Conservation (phyloP, 2,113 vertebrate genomes). For the Zosterops lateralis region DNA sequence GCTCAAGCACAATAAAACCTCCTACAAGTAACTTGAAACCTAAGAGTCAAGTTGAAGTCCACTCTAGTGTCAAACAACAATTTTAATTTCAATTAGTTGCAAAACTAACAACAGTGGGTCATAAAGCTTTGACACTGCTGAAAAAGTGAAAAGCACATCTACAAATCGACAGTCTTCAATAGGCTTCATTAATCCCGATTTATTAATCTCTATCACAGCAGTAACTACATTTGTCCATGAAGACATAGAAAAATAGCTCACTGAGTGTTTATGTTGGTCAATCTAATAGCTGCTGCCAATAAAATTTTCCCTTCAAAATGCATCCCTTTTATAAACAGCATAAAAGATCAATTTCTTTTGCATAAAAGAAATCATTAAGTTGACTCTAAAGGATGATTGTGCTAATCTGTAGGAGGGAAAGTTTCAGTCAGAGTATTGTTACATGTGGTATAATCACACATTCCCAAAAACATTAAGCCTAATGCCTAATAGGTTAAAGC, state of each 20-base stretch:
- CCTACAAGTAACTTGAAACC: background rate
- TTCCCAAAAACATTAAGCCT: background rate
- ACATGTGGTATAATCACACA: background rate
- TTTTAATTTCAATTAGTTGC: background rate
- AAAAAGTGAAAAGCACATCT: background rate
- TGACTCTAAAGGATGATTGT: background rate
- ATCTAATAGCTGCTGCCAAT: background rate
- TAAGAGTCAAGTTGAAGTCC: background rate
- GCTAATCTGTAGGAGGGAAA: background rate
- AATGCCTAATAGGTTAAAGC: background rate
- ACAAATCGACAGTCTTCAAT: background rate
- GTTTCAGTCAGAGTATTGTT: background rate
- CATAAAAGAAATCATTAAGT: background rate
- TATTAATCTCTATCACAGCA: background rate
- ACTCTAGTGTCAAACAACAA: background rate
- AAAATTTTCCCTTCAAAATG: background rate
- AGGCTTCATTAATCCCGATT: background rate
- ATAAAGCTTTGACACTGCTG: background rate
- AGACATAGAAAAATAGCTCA: background rate
- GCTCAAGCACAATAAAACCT: background rate
- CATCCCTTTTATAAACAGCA: background rate
- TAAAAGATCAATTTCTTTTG: background rate
- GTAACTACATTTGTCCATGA: background rate
- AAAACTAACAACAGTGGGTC: background rate
- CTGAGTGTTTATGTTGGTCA: background rate